phyloP scores from a whole-genome alignment of 1,140 invertebrate genomes.

The Pemphigus obesinymphae region DNA sequence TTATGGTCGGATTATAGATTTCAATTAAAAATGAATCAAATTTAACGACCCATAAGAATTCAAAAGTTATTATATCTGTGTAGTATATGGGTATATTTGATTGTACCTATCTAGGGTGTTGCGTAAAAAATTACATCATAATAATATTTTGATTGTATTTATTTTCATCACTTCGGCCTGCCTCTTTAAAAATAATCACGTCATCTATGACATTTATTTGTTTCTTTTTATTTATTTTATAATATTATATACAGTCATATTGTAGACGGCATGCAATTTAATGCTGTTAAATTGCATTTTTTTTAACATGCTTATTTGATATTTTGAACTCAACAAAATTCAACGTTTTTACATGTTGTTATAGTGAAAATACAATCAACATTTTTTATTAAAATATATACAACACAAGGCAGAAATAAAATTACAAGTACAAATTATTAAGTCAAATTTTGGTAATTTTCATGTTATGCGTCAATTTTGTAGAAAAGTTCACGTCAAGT shows the following conservation, averaged over 20 bases:
- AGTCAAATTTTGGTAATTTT: no score
- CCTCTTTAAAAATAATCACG: not conserved
- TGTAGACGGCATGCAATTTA: not conserved
- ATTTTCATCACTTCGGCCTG: not conserved
- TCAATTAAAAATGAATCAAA: constrained; percentile 21
- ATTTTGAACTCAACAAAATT: no score
- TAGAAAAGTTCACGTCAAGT: no score
- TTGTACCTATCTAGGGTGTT: not conserved
- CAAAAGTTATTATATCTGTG: constrained; percentile 4
- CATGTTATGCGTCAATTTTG: no score
- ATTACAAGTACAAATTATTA: no score
- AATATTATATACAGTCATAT: not conserved
- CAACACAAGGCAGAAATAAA: no score
- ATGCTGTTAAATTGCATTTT: not conserved
- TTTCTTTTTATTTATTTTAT: not conserved
- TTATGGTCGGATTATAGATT: constrained; percentile 19
- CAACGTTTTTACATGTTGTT: no score
- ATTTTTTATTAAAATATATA: no score
- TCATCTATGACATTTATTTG: not conserved
- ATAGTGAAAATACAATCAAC: no score
- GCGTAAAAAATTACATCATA: not conserved
- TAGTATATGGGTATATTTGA: not conserved
- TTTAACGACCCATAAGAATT: not conserved
- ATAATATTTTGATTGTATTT: not conserved
- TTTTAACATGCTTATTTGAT: no score